Conservation (phyloP, 2,888 invertebrate species). For the Cartodere bifasciata region DNA sequence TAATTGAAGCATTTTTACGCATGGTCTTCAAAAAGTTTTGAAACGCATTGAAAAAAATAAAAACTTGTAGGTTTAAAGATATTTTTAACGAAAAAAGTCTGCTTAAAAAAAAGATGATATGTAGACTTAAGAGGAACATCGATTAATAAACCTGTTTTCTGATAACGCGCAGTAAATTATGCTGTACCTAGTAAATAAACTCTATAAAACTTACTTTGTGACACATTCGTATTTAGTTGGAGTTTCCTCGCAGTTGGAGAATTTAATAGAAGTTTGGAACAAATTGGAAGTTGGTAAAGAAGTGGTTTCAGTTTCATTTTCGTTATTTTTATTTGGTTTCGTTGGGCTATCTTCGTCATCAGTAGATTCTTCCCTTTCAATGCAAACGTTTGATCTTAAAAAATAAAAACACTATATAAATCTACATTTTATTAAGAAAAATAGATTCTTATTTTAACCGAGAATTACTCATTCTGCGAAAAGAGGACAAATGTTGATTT, state of each 20-base stretch:
- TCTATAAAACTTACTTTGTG: conserved; percentile 37
- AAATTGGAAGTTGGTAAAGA: conserved; percentile 27
- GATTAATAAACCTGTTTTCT: too few species aligned
- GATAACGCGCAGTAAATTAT: too few species aligned
- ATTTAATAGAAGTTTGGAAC: conserved; percentile 35
- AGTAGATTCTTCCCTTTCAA: conserved; percentile 42
- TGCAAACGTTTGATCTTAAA: conserved; percentile 47
- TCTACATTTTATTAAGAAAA: background rate
- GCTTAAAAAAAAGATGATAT: too few species aligned
- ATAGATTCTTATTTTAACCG: background rate
- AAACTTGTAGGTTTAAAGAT: too few species aligned
- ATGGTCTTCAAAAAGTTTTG: too few species aligned
- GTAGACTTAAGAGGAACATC: too few species aligned
- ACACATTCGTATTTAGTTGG: conserved; percentile 40
- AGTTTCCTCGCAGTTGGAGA: conserved; percentile 38
- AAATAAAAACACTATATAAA: conserved; percentile 4
- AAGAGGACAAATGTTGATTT: too few species aligned
- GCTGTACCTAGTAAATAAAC: too few species aligned
- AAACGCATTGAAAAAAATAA: too few species aligned
- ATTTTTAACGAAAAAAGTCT: too few species aligned
- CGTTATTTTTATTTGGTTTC: conserved; percentile 20
- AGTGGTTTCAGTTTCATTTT: conserved; percentile 17
- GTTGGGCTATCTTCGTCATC: conserved; percentile 29
- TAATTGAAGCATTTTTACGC: too few species aligned
- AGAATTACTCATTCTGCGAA: too few species aligned